These are phyloP conservation scores for Protophormia terraenovae DNA, from an alignment of 2,888 invertebrate species.

Conservation along the genomic window DNA sequence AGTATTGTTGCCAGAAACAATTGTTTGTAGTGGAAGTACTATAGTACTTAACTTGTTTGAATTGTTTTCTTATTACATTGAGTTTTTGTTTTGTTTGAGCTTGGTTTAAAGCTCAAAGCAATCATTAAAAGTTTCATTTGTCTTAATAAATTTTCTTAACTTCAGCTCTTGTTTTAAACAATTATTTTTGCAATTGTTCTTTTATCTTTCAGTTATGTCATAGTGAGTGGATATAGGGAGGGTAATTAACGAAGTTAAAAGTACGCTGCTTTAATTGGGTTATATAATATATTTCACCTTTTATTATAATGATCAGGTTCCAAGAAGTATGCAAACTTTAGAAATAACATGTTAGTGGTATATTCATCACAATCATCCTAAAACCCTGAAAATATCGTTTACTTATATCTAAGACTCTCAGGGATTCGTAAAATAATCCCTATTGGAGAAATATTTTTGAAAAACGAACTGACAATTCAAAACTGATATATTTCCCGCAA, in stretches of 20 bases:
- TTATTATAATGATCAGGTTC: no score
- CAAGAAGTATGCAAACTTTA: no score
- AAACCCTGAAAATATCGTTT: no score
- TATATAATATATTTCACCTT: no score
- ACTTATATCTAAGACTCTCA: no score
- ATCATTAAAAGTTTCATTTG: conserved; percentile 80
- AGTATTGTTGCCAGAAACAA: conserved; percentile 34
- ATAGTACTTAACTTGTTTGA: conserved; percentile 40
- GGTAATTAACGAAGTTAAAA: neutral
- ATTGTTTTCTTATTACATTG: conserved; percentile 44
- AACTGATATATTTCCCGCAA: no score
- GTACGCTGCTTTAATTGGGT: no score
- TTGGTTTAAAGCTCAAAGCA: conserved; percentile 56
- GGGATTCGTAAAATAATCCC: no score
- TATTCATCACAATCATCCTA: no score
- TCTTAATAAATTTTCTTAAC: conserved; percentile 77
- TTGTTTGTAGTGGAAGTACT: conserved; percentile 15
- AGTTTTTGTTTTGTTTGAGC: conserved; percentile 1
- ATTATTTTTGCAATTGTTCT: conserved; percentile 71
- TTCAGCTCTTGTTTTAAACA: conserved; percentile 60
- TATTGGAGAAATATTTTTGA: no score
- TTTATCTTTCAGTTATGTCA: neutral
- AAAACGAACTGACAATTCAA: no score
- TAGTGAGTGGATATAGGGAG: neutral
- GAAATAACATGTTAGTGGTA: no score